phyloP scores from a whole-genome alignment of 2,888 invertebrate species.

The Apomyelois bistriatella region DNA sequence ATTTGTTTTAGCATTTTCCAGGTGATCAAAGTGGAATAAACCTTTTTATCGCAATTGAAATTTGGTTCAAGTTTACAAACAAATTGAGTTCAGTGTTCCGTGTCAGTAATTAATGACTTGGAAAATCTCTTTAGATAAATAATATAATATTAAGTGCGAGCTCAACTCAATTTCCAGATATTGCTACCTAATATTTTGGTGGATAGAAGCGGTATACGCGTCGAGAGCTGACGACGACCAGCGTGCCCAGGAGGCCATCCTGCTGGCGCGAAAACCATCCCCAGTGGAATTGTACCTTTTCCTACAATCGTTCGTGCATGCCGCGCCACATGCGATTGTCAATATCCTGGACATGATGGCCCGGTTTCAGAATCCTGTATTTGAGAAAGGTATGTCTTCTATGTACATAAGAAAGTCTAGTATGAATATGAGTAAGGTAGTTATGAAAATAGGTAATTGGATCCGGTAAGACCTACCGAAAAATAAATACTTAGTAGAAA shows the following conservation, averaged over 20 bases:
- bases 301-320: constrained; percentile 88
- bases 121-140: neutral
- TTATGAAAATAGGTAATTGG: too few relatives aligned
- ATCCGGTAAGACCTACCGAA: too few relatives aligned
- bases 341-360: constrained; percentile 80
- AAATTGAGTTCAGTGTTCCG: neutral
- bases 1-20: neutral
- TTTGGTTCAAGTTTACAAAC: neutral
- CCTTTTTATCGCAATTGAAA: neutral
- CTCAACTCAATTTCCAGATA: constrained; percentile 68
- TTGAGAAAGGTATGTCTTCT: constrained; percentile 81
- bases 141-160: too few relatives aligned
- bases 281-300: constrained; percentile 88
- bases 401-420: too few relatives aligned
- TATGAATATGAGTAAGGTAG: too few relatives aligned
- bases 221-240: constrained; percentile 73
- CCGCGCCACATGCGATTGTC: constrained; percentile 85
- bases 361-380: constrained; percentile 74
- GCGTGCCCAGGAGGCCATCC: constrained; percentile 80
- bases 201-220: constrained; percentile 84
- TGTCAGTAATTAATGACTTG: neutral
- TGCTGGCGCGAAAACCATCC: constrained; percentile 81
- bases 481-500: too few relatives aligned
- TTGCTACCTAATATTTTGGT: constrained; percentile 87
- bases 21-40: too few relatives aligned